Percentiles rank a stretch among this genome's conserved stretches.
phyloP scores from a whole-genome alignment of 1,140 invertebrate genomes.

The Drosophila ironensis region DNA sequence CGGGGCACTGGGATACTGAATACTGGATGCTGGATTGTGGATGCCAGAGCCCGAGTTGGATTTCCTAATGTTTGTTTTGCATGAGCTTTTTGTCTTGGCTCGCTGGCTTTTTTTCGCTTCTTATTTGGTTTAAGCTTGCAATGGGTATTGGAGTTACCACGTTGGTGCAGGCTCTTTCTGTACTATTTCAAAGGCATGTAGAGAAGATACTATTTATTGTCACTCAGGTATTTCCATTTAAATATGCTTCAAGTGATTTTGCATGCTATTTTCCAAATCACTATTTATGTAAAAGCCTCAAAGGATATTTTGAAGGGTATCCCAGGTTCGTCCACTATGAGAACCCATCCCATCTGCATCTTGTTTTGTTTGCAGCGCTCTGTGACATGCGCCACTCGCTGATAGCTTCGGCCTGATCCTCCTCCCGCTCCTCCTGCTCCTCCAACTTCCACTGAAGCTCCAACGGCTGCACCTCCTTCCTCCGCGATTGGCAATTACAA shows the following conservation, averaged over 20 bases:
- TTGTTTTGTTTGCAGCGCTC: slow-evolving; percentile 25
- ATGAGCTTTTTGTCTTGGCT: slow-evolving; percentile 58
- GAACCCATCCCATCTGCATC: background rate
- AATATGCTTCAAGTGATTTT: background rate
- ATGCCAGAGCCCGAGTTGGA: slow-evolving; percentile 58
- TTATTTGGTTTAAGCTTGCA: slow-evolving; percentile 7
- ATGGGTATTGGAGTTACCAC: background rate
- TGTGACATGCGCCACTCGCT: slow-evolving; percentile 69
- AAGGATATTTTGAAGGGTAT: background rate
- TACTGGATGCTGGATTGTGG: slow-evolving; percentile 48
- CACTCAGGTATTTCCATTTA: background rate
- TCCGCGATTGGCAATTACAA: slow-evolving; percentile 64
- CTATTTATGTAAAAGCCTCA: no score
- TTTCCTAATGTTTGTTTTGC: slow-evolving; percentile 81
- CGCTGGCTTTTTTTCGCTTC: slow-evolving; percentile 16
- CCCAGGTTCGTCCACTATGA: background rate
- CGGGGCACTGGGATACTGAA: slow-evolving; percentile 26
- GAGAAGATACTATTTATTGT: no score
- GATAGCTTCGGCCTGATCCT: slow-evolving; percentile 52
- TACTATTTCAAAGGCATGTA: no score
- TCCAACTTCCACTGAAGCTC: background rate
- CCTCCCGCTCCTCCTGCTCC: background rate
- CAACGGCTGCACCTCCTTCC: background rate
- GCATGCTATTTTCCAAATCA: no score
- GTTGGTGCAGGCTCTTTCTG: background rate